Evolutionary conservation across 1,140 invertebrate species (phyloP).

Genomic region (Eupristina koningsbergeri): DNA sequence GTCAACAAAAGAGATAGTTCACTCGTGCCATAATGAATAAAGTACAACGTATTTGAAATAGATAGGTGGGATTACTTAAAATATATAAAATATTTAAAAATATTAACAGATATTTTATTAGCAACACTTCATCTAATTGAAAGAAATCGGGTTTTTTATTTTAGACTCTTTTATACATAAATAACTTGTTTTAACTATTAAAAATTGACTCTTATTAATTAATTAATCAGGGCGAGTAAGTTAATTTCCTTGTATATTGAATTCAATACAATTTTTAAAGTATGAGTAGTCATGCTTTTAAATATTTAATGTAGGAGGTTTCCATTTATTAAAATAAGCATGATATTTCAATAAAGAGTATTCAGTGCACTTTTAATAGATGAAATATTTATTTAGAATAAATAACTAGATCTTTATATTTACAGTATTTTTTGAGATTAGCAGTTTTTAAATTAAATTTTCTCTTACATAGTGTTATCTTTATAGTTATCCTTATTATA

Average conservation of each 20-base stretch:
- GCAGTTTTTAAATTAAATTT: too few species aligned
- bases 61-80: neutral
- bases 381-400: neutral
- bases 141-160: neutral
- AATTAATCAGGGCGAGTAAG: too few species aligned
- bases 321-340: neutral
- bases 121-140: neutral
- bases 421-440: too few species aligned
- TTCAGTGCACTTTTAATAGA: neutral
- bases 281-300: neutral
- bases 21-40: neutral
- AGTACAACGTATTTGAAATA: neutral
- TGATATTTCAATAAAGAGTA: too few species aligned
- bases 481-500: too few species aligned
- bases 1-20: neutral
- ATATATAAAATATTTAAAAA: neutral
- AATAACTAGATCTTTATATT: neutral
- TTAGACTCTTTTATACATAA: neutral
- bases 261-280: neutral
- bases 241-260: too few species aligned
- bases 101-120: neutral
- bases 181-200: too few species aligned
- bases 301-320: neutral
- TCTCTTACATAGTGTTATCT: too few species aligned
- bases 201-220: too few species aligned